Conservation (phyloP, 2,888 invertebrate species). For the Volucella bombylans region DNA sequence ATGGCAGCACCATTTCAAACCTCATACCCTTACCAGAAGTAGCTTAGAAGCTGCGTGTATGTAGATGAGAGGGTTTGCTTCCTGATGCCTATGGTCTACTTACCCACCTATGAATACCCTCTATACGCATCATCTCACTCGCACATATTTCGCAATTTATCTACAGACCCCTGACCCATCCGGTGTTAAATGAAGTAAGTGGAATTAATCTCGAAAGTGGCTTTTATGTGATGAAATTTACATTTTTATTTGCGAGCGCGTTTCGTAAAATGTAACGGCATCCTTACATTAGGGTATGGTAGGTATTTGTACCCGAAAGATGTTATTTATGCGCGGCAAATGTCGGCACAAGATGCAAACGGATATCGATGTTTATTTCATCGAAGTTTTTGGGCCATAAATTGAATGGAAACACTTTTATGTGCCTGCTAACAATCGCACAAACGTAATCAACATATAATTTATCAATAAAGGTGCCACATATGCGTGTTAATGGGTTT, state of each 20-base stretch:
- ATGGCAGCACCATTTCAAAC: constrained; percentile 24
- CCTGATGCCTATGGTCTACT: constrained; percentile 6
- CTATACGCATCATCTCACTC: neutral
- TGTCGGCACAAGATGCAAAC: neutral
- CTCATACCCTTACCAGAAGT: neutral
- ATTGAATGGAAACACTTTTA: constrained; percentile 43
- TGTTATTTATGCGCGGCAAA: neutral
- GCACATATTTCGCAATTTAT: constrained; percentile 68
- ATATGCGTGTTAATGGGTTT: constrained; percentile 70
- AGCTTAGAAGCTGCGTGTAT: constrained; percentile 22
- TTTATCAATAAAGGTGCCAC: constrained; percentile 57
- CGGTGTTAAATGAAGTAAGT: constrained; percentile 72
- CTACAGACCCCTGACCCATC: constrained; percentile 69
- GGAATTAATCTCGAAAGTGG: constrained; percentile 73
- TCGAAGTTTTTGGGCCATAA: constrained; percentile 61
- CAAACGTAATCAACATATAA: constrained; percentile 60
- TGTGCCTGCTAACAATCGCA: constrained; percentile 31
- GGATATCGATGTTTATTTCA: constrained; percentile 67
- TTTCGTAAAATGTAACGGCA: neutral
- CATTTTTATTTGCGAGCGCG: constrained; percentile 64
- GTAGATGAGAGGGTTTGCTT: constrained; percentile 24
- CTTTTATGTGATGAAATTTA: constrained; percentile 74
- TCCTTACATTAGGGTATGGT: neutral
- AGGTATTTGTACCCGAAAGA: neutral
- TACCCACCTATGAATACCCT: constrained; percentile 1